A percentile compares a stretch with the other conserved stretches of the same genome.
phyloP scores from a whole-genome alignment of 2,888 invertebrate species.

The Bombylius major region DNA sequence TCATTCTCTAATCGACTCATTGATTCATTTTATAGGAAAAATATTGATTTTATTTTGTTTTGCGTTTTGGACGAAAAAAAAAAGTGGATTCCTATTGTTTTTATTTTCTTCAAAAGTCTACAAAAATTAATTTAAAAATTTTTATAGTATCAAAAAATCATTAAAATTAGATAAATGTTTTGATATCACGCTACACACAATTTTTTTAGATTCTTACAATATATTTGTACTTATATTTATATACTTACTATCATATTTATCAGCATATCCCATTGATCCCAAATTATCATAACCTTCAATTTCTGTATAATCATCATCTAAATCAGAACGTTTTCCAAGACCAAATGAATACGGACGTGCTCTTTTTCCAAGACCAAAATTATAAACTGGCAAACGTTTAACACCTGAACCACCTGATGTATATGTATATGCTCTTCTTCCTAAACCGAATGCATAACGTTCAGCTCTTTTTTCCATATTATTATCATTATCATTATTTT shows the following conservation, averaged over 20 bases:
- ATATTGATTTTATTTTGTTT: no score
- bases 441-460: constrained; percentile 58
- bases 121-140: no score
- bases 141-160: no score
- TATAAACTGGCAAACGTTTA: constrained; percentile 35
- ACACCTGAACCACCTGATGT: constrained; percentile 31
- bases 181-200: no score
- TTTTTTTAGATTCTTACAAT: no score
- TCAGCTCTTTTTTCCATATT: constrained; percentile 43
- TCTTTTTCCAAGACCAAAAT: constrained; percentile 34
- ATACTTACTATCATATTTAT: constrained; percentile 7
- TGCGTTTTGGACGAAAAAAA: no score
- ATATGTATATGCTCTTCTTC: constrained; percentile 44
- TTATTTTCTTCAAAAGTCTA: no score
- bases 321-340: constrained; percentile 27
- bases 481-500: constrained; percentile 8
- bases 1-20: no score
- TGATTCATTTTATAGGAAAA: no score
- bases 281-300: constrained; percentile 8
- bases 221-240: no score
- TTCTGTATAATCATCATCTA: constrained; percentile 22
- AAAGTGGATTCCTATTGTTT: no score
- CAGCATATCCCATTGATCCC: neutral
- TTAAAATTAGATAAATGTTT: no score
- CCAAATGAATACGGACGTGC: constrained; percentile 35